These are phyloP conservation scores for Poicephalus gulielmi DNA, from an alignment of 2,113 vertebrate genomes.

Conservation along the genomic window DNA sequence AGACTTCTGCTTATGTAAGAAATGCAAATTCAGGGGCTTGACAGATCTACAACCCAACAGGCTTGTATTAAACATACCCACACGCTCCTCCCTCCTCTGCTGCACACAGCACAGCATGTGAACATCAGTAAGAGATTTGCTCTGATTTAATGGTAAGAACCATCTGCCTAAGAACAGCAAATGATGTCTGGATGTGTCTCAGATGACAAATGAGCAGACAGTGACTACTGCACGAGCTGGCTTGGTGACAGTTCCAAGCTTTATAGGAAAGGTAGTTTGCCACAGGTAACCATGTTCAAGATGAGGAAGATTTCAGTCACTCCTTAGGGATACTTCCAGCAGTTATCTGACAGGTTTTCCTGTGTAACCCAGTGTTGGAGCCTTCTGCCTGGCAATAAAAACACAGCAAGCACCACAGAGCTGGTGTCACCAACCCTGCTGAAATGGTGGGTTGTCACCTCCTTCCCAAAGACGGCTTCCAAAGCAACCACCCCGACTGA, in stretches of 20 bases:
- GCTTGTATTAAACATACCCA: neutral
- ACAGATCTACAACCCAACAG: neutral
- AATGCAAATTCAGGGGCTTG: neutral
- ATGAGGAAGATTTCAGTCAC: neutral
- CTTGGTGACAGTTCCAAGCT: neutral
- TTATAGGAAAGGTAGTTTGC: neutral
- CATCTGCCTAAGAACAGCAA: neutral
- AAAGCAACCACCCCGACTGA: neutral
- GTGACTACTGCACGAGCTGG: neutral
- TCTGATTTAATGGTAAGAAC: neutral
- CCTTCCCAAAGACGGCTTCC: neutral
- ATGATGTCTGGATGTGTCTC: neutral
- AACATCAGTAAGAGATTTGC: neutral
- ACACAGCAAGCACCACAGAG: fast-evolving
- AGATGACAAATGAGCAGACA: neutral
- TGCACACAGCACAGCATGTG: neutral
- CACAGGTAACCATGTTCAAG: neutral
- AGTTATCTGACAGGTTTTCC: no score
- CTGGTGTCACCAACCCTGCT: neutral
- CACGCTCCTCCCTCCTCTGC: neutral
- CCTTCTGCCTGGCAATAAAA: neutral
- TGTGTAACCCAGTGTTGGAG: fast-evolving
- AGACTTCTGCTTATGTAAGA: conserved; percentile 9
- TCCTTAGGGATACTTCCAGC: neutral
- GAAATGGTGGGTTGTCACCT: neutral